Evolutionary conservation across 2,888 invertebrate species (phyloP), one percentile per base, ranked within the genome.

Genomic region (Imbricaverruca yamaguchii): DNA sequence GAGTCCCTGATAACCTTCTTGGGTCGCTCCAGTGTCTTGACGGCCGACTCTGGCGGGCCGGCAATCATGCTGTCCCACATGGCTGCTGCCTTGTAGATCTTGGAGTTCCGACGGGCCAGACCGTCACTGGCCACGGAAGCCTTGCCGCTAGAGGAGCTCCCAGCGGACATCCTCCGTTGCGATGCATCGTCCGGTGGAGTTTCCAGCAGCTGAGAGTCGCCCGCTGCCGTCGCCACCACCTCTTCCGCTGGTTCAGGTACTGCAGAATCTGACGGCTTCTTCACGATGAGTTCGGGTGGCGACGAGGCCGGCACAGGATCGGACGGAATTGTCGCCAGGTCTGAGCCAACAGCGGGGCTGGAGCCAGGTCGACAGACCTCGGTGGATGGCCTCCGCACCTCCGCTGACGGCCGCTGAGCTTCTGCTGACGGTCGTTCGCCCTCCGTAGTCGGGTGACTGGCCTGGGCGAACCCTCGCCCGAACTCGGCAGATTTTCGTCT

Each of bases 61-160:
- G 79, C 57, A 12, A 79, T 57, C 80, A 83, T 81, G 69, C 25
- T 83, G 74, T 84, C 84, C 83, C 83, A 84, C 82, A 83, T 82
- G 56, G 84, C 84, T 23, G 84, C 84, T 21, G 82, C 82, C 56
- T 83, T 83, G 80, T 83, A 84, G 63, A 83, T 82, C 74, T 84
- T 83, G 39, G 84, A 84, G 77, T 83, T 83, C 4, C 84, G 63
- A 56, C 82, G 79, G 65, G 67, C 55, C 23, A 74, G 21, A 18
- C 74, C 74, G 55, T 74, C 74, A 53, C 74, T 21, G 55, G 13
- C 53, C 9, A 18, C 9, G n/a, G 74, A 74, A 0, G 74, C 55
- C 21, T 21, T 74, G 55, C 74, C 55, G 74, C 74, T 74, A 11
- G 21, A 11, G 12, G 59, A 9, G 74, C 74, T 74, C 18, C 55